phyloP scores from a whole-genome alignment of 2,797 vertebrate species.

The Anniella stebbinsi region DNA sequence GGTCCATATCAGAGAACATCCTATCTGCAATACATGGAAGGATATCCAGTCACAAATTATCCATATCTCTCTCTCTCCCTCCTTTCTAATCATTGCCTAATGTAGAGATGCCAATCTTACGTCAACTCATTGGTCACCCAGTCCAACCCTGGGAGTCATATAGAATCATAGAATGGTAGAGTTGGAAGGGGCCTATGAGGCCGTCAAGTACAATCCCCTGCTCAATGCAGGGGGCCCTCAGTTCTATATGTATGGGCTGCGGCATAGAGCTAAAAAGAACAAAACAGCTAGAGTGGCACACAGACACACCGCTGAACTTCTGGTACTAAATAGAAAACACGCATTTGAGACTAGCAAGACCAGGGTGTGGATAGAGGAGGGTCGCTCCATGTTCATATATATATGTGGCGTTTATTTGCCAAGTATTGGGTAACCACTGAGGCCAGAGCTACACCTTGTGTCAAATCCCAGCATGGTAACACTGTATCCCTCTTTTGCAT shows the following conservation, averaged over 20 bases:
- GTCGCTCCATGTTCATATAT: background rate
- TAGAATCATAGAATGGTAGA: too few relatives aligned
- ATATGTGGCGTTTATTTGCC: background rate
- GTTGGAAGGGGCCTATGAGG: too few relatives aligned
- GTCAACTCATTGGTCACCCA: background rate
- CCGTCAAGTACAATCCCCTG: too few relatives aligned
- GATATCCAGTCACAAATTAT: background rate
- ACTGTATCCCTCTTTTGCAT: too few relatives aligned
- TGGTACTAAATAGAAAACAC: background rate
- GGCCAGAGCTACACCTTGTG: too few relatives aligned
- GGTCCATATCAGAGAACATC: background rate
- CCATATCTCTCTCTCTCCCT: background rate
- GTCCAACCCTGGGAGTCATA: background rate
- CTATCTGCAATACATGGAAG: background rate
- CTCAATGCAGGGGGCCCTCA: too few relatives aligned
- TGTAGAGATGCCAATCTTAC: background rate
- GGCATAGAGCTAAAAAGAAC: background rate
- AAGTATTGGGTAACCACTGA: background rate
- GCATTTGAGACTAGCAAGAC: background rate
- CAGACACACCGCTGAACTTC: background rate
- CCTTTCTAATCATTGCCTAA: background rate
- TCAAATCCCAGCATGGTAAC: too few relatives aligned
- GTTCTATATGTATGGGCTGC: background rate
- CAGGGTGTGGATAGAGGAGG: too few relatives aligned
- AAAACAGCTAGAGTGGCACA: too few relatives aligned